phyloP scores from a whole-genome alignment of 1,140 invertebrate genomes.

The Reticulitermes speratus region DNA sequence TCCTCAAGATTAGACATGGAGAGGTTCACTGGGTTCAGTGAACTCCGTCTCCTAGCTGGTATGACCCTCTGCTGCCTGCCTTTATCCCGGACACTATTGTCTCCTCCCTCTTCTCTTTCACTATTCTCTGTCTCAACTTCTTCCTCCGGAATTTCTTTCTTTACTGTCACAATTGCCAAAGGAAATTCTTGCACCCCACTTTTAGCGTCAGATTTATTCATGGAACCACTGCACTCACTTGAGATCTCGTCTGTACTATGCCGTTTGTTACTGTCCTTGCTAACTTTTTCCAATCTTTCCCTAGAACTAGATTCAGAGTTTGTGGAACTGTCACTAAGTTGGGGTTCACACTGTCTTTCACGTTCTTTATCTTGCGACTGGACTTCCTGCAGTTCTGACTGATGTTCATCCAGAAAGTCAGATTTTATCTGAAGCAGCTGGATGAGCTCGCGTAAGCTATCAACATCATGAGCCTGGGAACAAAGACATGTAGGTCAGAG shows the following conservation, averaged over 20 bases:
- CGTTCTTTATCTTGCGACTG: background rate
- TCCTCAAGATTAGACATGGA: slow-evolving; percentile 54
- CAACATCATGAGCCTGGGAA: slow-evolving; percentile 73
- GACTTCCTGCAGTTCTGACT: background rate
- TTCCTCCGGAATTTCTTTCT: slow-evolving; percentile 34
- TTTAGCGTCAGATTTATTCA: slow-evolving; percentile 37
- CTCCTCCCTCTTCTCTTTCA: slow-evolving; percentile 36
- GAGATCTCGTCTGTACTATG: slow-evolving; percentile 26
- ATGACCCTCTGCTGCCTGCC: background rate
- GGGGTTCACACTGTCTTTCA: background rate
- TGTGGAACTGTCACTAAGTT: background rate
- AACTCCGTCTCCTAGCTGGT: slow-evolving; percentile 39
- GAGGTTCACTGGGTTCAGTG: slow-evolving; percentile 74
- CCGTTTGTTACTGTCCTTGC: slow-evolving; percentile 9
- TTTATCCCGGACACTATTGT: slow-evolving; percentile 38
- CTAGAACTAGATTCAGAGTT: slow-evolving; percentile 38
- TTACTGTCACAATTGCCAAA: background rate
- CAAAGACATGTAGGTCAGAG: no score
- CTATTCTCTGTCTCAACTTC: slow-evolving; percentile 41
- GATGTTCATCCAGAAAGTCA: slow-evolving; percentile 51
- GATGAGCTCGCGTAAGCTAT: slow-evolving; percentile 76
- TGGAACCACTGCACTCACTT: slow-evolving; percentile 40
- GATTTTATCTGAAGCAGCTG: slow-evolving; percentile 80
- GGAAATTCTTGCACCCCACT: background rate
- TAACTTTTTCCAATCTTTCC: slow-evolving; percentile 42